Conservation (phyloP, 2,888 invertebrate genomes). For the Blastobasis adustella region DNA sequence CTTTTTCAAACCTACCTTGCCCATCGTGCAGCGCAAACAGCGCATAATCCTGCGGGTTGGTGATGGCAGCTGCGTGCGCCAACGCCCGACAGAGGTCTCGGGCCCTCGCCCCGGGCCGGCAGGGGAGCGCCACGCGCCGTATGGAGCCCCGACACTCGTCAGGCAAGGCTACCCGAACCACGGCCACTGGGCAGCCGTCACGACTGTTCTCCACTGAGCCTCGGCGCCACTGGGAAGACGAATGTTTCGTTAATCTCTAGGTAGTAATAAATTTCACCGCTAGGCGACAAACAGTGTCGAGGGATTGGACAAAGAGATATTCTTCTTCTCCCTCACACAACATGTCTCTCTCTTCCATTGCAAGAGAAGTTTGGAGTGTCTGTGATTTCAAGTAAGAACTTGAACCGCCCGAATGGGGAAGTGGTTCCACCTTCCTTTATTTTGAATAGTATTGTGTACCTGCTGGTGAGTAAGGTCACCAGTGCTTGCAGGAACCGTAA, state of each 20-base stretch:
- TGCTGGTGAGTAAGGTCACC: too few species aligned
- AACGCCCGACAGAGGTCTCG: conserved; percentile 95
- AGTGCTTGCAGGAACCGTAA: too few species aligned
- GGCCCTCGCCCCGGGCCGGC: conserved; percentile 94
- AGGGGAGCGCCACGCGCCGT: conserved; percentile 92
- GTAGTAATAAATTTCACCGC: too few species aligned
- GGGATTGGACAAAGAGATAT: too few species aligned
- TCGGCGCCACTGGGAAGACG: conserved; percentile 60
- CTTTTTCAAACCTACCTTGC: conserved; percentile 79
- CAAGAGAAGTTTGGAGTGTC: too few species aligned
- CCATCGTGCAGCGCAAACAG: conserved; percentile 92
- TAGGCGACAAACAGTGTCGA: too few species aligned
- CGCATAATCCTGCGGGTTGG: conserved; percentile 97
- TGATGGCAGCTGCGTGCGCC: conserved; percentile 95
- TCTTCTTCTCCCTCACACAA: too few species aligned
- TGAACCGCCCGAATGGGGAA: too few species aligned
- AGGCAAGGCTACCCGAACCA: conserved; percentile 93
- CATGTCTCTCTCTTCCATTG: too few species aligned
- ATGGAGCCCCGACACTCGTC: conserved; percentile 95
- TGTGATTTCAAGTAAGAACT: too few species aligned
- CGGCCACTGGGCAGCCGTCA: conserved; percentile 55
- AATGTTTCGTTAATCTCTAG: neutral
- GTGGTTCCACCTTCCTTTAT: too few species aligned
- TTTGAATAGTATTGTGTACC: too few species aligned
- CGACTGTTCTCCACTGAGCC: conserved; percentile 54